Evolutionary conservation across 2,888 invertebrate species (phyloP).

Genomic region (Tubiluchus corallicola): DNA sequence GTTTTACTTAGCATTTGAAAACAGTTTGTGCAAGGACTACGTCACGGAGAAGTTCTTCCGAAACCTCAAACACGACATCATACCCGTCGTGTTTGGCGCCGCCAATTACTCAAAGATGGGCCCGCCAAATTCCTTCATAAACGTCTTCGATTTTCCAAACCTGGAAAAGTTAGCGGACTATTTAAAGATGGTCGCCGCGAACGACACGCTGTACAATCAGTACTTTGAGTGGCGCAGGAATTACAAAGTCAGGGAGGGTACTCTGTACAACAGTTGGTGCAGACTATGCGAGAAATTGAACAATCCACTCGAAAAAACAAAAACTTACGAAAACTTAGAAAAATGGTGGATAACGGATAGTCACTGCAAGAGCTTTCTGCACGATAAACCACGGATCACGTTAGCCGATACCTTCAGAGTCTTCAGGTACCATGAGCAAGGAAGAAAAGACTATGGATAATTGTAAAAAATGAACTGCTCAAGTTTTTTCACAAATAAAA

Average conservation of each 20-base stretch:
- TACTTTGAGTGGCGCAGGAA: conserved; percentile 6
- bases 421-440: no score
- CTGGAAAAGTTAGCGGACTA: conserved; percentile 6
- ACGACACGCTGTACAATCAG: conserved; percentile 4
- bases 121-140: conserved; percentile 7
- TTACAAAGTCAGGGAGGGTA: background rate
- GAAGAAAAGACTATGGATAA: no score
- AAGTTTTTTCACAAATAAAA: no score
- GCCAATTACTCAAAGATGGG: conserved; percentile 6
- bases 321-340: conserved; percentile 5
- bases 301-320: background rate
- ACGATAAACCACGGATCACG: no score
- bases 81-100: conserved; percentile 7
- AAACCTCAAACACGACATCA: conserved; percentile 4
- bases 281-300: conserved; percentile 5
- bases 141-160: conserved; percentile 4
- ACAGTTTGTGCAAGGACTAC: conserved; percentile 6
- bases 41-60: conserved; percentile 9
- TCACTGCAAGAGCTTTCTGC: conserved; percentile 5
- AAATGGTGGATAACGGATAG: conserved; percentile 5
- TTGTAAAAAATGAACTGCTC: no score
- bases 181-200: conserved; percentile 4
- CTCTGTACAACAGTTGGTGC: conserved; percentile 1
- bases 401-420: no score
- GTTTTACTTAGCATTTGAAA: conserved; percentile 8